A percentile compares a stretch with the other conserved stretches of the same genome.
Conservation (phyloP, 2,888 invertebrate genomes). For the Oscheius onirici region DNA sequence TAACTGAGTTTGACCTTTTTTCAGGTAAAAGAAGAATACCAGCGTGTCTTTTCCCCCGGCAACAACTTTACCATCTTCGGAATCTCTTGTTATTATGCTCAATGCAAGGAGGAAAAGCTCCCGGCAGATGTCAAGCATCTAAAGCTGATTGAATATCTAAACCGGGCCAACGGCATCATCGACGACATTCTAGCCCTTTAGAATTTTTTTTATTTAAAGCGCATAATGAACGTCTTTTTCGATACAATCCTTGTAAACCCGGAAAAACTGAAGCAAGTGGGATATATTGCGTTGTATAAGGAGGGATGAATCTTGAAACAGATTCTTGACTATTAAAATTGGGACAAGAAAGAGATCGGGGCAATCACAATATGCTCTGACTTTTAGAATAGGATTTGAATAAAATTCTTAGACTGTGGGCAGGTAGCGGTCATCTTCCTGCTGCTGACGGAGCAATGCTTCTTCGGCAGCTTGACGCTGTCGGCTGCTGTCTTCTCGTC, state of each 20-base stretch:
- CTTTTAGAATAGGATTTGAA: background rate
- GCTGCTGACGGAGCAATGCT: slow-evolving; percentile 46
- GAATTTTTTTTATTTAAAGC: slow-evolving; percentile 11
- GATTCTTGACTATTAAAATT: slow-evolving; percentile 5
- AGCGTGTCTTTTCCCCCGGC: background rate
- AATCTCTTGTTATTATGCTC: slow-evolving; percentile 20
- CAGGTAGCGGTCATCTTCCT: slow-evolving; percentile 53
- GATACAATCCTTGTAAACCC: background rate
- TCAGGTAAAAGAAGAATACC: slow-evolving; percentile 22
- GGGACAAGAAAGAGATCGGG: slow-evolving; percentile 6
- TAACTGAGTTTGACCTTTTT: background rate
- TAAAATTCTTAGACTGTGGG: slow-evolving; percentile 41
- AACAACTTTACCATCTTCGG: slow-evolving; percentile 29
- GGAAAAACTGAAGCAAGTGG: slow-evolving; percentile 25
- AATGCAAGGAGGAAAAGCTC: slow-evolving; percentile 17
- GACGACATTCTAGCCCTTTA: slow-evolving; percentile 10
- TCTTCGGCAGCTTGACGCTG: slow-evolving; percentile 47
- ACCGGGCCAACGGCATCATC: slow-evolving; percentile 17
- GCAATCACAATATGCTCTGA: slow-evolving; percentile 12
- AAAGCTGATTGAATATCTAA: slow-evolving; percentile 4
- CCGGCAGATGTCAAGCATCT: slow-evolving; percentile 12
- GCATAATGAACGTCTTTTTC: background rate
- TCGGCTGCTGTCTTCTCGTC: slow-evolving; percentile 30
- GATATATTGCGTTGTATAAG: slow-evolving; percentile 13
- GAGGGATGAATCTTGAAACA: background rate